phyloP scores from a whole-genome alignment of 1,140 invertebrate species.

The Cyphomyrmex costatus region DNA sequence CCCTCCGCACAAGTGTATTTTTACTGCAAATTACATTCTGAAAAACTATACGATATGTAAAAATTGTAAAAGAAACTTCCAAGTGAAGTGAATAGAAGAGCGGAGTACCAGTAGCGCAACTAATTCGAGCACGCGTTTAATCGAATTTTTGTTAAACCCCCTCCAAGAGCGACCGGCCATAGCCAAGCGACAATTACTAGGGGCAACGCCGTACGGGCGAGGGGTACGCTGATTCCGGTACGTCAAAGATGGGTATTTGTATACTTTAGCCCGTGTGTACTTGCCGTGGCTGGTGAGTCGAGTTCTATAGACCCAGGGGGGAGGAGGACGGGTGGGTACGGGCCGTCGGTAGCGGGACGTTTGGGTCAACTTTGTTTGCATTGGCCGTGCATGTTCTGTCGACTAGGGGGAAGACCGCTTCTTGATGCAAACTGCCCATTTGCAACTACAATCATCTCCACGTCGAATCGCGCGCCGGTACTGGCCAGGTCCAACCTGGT shows the following conservation, averaged over 20 bases:
- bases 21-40: neutral
- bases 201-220: conserved; percentile 58
- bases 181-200: conserved; percentile 59
- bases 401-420: conserved; percentile 77
- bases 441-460: conserved; percentile 86
- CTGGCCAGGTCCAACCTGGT: conserved; percentile 54
- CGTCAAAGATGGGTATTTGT: conserved; percentile 81
- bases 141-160: conserved; percentile 69
- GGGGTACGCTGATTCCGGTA: conserved; percentile 64
- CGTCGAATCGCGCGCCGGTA: conserved; percentile 79
- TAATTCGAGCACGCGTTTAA: conserved; percentile 57
- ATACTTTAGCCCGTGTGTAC: conserved; percentile 80
- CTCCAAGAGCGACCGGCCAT: conserved; percentile 43
- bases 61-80: conserved; percentile 2
- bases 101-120: conserved; percentile 54
- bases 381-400: conserved; percentile 82
- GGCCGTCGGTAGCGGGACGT: conserved; percentile 76
- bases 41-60: neutral
- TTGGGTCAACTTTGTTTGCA: conserved; percentile 85
- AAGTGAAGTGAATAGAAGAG: neutral
- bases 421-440: conserved; percentile 86
- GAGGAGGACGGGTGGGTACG: conserved; percentile 57
- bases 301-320: conserved; percentile 63
- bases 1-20: no score
- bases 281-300: conserved; percentile 70